These are phyloP conservation scores for Chaetops frenatus DNA, from an alignment of 2,113 vertebrate species.

Conservation along the genomic window DNA sequence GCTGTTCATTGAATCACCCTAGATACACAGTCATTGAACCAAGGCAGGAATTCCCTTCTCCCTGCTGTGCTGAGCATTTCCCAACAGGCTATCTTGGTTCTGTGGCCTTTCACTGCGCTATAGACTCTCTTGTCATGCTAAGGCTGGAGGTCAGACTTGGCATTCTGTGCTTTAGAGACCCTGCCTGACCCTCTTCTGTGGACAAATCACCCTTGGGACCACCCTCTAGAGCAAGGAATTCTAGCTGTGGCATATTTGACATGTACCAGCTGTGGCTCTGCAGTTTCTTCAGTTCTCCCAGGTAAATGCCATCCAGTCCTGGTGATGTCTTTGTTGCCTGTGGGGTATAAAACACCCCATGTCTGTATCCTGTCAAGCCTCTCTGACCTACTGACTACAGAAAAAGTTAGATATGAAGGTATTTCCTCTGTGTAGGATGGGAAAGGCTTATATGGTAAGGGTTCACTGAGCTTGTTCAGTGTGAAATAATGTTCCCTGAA, in stretches of 20 bases:
- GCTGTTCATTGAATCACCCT: background rate
- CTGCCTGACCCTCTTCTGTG: background rate
- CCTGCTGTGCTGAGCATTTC: background rate
- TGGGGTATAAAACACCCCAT: background rate
- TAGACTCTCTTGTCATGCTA: background rate
- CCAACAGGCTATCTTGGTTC: background rate
- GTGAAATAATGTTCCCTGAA: background rate
- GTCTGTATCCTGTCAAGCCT: background rate
- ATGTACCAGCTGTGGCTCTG: accelerated
- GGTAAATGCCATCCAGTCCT: background rate
- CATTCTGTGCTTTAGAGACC: background rate
- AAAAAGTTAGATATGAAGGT: background rate
- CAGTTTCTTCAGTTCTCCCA: background rate
- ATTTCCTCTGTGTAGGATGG: accelerated
- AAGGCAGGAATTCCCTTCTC: background rate
- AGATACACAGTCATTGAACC: background rate
- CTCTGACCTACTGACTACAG: background rate
- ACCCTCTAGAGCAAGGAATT: background rate
- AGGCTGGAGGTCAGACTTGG: background rate
- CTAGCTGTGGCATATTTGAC: accelerated
- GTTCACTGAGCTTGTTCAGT: background rate
- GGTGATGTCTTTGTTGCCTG: background rate
- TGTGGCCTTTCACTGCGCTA: background rate
- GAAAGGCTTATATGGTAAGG: background rate
- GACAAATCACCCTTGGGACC: background rate